Percentiles rank a stretch among this genome's conserved stretches.
phyloP scores from a whole-genome alignment of 2,797 vertebrate species.

The Todus mexicanus region DNA sequence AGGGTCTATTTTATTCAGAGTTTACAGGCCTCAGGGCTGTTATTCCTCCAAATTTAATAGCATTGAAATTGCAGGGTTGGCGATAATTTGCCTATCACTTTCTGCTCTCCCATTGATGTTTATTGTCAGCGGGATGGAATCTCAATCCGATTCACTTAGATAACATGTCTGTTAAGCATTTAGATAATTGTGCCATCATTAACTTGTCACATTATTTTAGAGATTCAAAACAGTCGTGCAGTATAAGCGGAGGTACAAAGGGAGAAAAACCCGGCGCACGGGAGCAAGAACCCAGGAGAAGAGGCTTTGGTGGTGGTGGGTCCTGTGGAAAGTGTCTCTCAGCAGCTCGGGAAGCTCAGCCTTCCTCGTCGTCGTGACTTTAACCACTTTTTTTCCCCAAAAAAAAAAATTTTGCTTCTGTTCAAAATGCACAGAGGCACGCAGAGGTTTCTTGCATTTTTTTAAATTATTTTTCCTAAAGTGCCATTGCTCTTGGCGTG shows the following conservation, averaged over 20 bases:
- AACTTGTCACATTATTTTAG: slow-evolving; percentile 98
- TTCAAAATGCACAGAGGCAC: rapidly evolving
- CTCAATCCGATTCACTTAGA: slow-evolving; percentile 91
- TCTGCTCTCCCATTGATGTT: slow-evolving; percentile 80
- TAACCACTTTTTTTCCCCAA: rapidly evolving
- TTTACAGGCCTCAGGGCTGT: slow-evolving; percentile 84
- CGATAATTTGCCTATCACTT: slow-evolving; percentile 83
- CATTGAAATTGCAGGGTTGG: slow-evolving; percentile 84
- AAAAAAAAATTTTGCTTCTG: neutral
- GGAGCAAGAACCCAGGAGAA: neutral
- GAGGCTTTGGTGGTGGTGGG: neutral
- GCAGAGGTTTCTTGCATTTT: neutral
- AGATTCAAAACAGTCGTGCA: slow-evolving; percentile 85
- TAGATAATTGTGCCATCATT: slow-evolving; percentile 98
- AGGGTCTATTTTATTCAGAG: slow-evolving; percentile 82
- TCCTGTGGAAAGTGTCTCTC: neutral
- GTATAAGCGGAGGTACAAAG: slow-evolving; percentile 76
- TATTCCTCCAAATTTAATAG: slow-evolving; percentile 85
- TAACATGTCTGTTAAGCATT: slow-evolving; percentile 96
- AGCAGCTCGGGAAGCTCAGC: neutral
- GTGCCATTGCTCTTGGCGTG: rapidly evolving
- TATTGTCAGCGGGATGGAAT: slow-evolving; percentile 92
- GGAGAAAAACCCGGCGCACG: neutral
- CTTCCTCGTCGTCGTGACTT: too few species aligned
- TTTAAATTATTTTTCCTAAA: neutral